phyloP scores from a whole-genome alignment of 2,113 vertebrate species.

The Hippocampus comes region DNA sequence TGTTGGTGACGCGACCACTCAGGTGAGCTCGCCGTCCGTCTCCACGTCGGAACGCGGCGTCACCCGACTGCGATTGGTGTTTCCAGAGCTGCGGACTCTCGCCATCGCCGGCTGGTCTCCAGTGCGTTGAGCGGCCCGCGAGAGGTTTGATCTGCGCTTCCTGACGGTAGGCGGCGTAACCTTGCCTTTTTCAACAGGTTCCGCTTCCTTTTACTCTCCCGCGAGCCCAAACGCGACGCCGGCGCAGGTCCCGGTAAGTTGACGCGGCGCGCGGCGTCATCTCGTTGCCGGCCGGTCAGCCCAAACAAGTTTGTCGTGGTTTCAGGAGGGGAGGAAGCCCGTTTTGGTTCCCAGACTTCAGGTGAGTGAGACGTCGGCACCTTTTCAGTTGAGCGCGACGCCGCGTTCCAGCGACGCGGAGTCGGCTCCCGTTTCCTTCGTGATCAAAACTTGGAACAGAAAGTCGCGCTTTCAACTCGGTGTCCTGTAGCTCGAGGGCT shows the following conservation, averaged over 20 bases:
- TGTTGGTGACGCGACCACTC: conserved; percentile 88
- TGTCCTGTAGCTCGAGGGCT: too few species aligned
- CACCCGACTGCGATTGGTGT: conserved; percentile 31
- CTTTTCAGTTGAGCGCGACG: not conserved
- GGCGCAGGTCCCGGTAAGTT: conserved; percentile 91
- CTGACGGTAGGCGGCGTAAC: too few species aligned
- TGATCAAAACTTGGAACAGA: too few species aligned
- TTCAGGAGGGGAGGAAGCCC: conserved; percentile 43
- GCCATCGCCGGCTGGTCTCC: conserved; percentile 86
- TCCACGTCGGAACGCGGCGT: not conserved
- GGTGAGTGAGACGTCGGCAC: conserved; percentile 37
- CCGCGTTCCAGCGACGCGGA: too few species aligned
- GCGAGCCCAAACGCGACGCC: conserved; percentile 88
- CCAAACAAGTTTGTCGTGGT: conserved; percentile 16
- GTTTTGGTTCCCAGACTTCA: conserved; percentile 57
- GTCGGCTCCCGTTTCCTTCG: too few species aligned
- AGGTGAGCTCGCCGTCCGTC: conserved; percentile 69
- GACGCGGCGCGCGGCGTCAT: conserved; percentile 34
- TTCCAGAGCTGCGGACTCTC: conserved; percentile 84
- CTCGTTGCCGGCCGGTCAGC: not conserved
- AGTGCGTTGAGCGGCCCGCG: conserved; percentile 74
- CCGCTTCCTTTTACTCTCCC: conserved; percentile 92
- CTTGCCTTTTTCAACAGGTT: conserved; percentile 70
- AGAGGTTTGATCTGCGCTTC: not conserved
- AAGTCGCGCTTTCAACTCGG: too few species aligned